Conservation (phyloP, 2,113 vertebrate species). For the Cathartes aura region DNA sequence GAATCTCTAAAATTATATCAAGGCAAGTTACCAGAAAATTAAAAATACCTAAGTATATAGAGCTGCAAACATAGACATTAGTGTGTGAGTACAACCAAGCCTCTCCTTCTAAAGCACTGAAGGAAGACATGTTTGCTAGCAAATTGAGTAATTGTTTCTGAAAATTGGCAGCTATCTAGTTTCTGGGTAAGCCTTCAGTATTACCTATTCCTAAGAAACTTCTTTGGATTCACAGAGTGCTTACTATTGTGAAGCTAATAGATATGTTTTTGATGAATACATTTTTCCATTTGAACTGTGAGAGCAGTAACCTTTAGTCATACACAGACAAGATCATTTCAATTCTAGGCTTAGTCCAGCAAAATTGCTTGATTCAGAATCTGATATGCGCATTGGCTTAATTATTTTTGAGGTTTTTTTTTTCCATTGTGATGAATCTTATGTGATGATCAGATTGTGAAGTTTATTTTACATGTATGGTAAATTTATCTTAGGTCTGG, state of each 20-base stretch:
- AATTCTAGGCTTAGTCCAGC: slow-evolving; percentile 27
- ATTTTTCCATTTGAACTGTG: slow-evolving; percentile 14
- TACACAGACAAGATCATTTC: slow-evolving; percentile 34
- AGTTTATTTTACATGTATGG: not conserved
- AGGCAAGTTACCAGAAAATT: slow-evolving; percentile 39
- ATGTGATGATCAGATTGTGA: not conserved
- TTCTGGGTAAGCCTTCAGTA: not conserved
- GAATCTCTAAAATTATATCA: not conserved
- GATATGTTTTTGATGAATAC: slow-evolving; percentile 30
- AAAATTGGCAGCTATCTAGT: not conserved
- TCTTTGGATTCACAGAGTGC: slow-evolving; percentile 45
- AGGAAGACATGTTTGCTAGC: slow-evolving; percentile 29
- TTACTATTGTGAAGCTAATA: slow-evolving; percentile 37
- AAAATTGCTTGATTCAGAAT: slow-evolving; percentile 27
- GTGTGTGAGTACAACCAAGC: not conserved
- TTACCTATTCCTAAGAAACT: slow-evolving; percentile 29
- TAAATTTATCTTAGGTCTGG: not conserved
- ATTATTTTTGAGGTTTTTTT: not conserved
- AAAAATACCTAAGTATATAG: slow-evolving; percentile 12
- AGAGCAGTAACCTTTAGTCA: slow-evolving; percentile 28
- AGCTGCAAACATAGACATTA: not conserved
- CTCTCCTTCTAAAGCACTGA: not conserved
- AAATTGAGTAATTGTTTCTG: slow-evolving; percentile 37
- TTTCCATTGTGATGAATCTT: not conserved
- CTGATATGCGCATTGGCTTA: not conserved